Base-by-base conservation (phyloP, 2,113 vertebrate species). In the Phylloscopus trochiloides region DNA sequence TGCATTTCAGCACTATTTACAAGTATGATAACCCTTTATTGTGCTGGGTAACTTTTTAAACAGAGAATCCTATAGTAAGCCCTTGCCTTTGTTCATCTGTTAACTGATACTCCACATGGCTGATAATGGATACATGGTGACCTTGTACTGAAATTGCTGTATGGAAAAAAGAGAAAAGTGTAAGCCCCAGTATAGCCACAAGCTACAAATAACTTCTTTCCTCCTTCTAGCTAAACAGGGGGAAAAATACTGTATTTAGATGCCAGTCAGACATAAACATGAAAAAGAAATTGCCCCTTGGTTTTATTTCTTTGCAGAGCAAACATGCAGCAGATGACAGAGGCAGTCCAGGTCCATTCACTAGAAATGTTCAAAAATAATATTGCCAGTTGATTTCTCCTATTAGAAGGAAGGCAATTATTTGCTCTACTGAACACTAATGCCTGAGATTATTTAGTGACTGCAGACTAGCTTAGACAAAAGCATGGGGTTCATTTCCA, bases 1-100 rank as follows among this genome's bases (percentile, higher is more conserved):
- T 81, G 42, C 83, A 79, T 92, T 93, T 80, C 93, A 93, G 72
- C 73, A 54, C 57, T 91, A 93, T 96, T 96, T 94, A 93, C 93
- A 85, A 71, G 66, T 88, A 94, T 72, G 93, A 96, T 95, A 97
- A 97, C 82, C 81, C 90, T 90, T 95, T 80, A 97, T 95, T 93
- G 95, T 81, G 92, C 88, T 42, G 67, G 84, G 95, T 95, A 97
- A 97, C 96, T 92, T 96, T 96, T 97, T 95, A 96, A 97, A 94
- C 92, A 91, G 88, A 76, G 75, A 84, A 88, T 92, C 91, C 88
- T 70, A 81, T 38, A 84, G 73, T 66, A 95, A 93, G 71, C 55
- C 76, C 59, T 78, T 82, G 90, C 75, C 86, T 97, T 96, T 97
- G 92, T 96, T 96, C 90, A 82, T 79, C 90, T 92, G 88, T 88